Base-by-base conservation (phyloP, 2,113 vertebrate species). In the Dunckerocampus dactyliophorus region DNA sequence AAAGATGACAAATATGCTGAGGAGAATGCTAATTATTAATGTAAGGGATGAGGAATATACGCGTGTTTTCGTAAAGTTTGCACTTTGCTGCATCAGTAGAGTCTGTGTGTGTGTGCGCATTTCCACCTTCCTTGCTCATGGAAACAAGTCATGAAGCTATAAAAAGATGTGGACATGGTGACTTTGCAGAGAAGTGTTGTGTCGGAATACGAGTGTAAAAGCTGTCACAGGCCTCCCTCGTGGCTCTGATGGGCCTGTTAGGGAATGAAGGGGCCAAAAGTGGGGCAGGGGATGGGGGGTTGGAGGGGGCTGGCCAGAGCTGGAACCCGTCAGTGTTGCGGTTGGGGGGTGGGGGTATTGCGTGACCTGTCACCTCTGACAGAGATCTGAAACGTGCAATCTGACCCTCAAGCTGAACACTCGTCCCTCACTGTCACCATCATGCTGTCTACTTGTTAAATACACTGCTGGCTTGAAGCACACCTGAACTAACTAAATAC, bases 361-460 rank as follows among this genome's bases (percentile, higher is more conserved):
- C n/a, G 7, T 89, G 86, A 90, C 89, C 89, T 87, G 72, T 67
- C 79, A 78, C 83, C 84, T 84, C 76, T 81, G 69, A 76, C 60
- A 54, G 81, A 70, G 80, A 69, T 80, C 73, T 78, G 71, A 86
- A 84, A 84, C 87, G 82, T 67, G 63, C 74, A 72, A 83, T 82
- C 67, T 82, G 82, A 90, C 87, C 75, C 77, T 63, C 62, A 77
- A 73, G 82, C 83, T 83, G 81, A 85, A 71, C 79, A 76, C 60
- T 72, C 34, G 54, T 79, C 67, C 67, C 62, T 79, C 77, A 71
- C 74, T 81, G 80, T 72, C 85, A 83, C 66, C 47, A 59, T 74
- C 48, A 28, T 51, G 6, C 21, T 50, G 2, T 59, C 14, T 45
- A 15, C 20, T 17, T 28, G 8, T 37, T 28, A 54, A 42, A n/a